phyloP scores from a whole-genome alignment of 2,797 vertebrate genomes.

The Sardinella longiceps region DNA sequence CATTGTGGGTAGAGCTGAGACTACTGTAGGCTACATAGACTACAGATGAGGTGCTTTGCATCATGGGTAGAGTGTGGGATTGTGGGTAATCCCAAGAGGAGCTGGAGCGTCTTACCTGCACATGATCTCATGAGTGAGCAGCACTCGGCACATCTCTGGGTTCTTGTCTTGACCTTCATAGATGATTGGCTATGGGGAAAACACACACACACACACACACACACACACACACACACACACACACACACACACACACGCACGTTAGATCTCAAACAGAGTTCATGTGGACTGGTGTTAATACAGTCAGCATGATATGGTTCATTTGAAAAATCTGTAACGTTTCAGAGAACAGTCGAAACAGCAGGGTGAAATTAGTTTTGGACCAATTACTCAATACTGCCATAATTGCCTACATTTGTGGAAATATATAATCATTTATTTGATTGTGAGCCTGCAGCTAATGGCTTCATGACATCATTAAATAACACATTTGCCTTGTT shows the following conservation, averaged over 20 bases:
- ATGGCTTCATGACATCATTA: constrained; percentile 25
- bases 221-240: constrained; percentile 30
- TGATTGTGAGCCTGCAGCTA: constrained; percentile 6
- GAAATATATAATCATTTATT: constrained; percentile 26
- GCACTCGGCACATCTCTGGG: constrained; percentile 98
- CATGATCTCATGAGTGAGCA: constrained; percentile 99
- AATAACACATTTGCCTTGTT: constrained; percentile 18
- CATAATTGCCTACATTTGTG: constrained; percentile 26
- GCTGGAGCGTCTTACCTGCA: constrained; percentile 80
- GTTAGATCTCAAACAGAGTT: constrained; percentile 32
- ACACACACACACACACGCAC: constrained; percentile 31
- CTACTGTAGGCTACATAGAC: too few relatives aligned
- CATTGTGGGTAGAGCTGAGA: not conserved
- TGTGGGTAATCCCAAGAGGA: not conserved
- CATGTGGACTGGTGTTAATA: not conserved
- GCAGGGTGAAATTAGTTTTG: constrained; percentile 24
- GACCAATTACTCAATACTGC: constrained; percentile 16
- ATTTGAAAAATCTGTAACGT: constrained; percentile 7
- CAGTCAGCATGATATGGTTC: constrained; percentile 9
- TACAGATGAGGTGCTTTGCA: not conserved
- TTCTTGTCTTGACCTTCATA: constrained; percentile 99
- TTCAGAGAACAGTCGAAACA: constrained; percentile 16
- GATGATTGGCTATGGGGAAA: constrained; percentile 84
- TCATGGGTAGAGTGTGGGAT: not conserved
- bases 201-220: constrained; percentile 9